Base-by-base conservation (phyloP, 2,888 invertebrate species). In the Philopedon plagiatum region DNA sequence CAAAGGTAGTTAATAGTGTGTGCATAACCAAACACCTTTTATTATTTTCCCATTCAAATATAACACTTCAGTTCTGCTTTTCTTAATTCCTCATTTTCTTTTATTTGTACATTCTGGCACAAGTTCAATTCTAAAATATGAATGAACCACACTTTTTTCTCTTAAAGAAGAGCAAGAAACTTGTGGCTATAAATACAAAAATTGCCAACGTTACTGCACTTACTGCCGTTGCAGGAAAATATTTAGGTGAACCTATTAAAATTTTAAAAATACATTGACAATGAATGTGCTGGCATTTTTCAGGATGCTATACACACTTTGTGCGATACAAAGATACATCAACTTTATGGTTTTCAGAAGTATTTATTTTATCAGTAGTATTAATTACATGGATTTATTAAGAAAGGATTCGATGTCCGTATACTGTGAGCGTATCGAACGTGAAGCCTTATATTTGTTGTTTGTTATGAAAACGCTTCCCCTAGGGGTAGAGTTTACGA, bases 91-190 rank as follows among this genome's bases (percentile, higher is more conserved):
- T 69, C 60, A 63, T 75, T 74, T 77, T 56, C 49, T 57, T 63
- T 70, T 57, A 57, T 54, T 54, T 44, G 56, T 62, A 41, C 67
- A 77, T 76, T 77, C 77, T 81, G 81, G 81, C 81, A 81, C 56
- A 70, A 58, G 75, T 78, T 80, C 81, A 81, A 80, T 77, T 76
- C 75, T 74, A 76, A 71, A 76, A 79, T 80, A 80, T 81, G 81
- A 81, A 81, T 81, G 81, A 81, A 81, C 79, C 78, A 70, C 71
- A 76, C 56, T 77, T 76, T 76, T 79, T 77, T 74, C 61, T 62
- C 62, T 44, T 78, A 77, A 70, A 54, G 79, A 74, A 72, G 71
- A 71, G 71, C 71, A 71, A 71, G 71, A 71, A 71, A 71, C 71
- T 71, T 34, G 39, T 13, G 21, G 71, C 71, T 71, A 71, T 66